Base-by-base conservation (phyloP, 2,797 vertebrate species). In the Emydoidea blandingii region DNA sequence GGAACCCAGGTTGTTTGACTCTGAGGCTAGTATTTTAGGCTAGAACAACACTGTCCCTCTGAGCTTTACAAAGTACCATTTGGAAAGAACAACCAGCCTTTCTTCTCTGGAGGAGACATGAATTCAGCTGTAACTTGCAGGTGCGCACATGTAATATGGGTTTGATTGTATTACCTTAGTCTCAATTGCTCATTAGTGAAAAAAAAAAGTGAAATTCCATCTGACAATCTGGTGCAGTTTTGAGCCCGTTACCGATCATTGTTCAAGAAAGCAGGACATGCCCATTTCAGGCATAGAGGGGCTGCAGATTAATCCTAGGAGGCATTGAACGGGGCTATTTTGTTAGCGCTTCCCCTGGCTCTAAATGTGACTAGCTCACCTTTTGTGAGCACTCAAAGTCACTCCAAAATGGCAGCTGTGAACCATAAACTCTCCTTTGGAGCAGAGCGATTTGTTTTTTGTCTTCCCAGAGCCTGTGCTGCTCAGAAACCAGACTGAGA, bases 181-280 rank as follows among this genome's bases (percentile, higher is more conserved):
- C 2, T 11, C 23, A 50, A 65, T 91, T 52, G 6, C 49, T 31
- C 3, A 18, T 44, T 44, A 44, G 44, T 44, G 41, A 41, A 41
- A 41, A 41, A 41, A 41, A 41, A 44, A 44, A 44, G 44, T 44
- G 1, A 76, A 44, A 27, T 25, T 47, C 8, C n/a, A 52, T 57
- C 81, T 56, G 82, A 83, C 81, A 65, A 23, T 2, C 31, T 21
- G 25, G 37, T 82, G 3, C 49, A 62, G 52, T 52, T 88, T 82
- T 91, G 72, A 34, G 10, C 5, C 8, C 2, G 2, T 2, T 25
- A 56, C 5, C 23, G 54, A 50, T 0, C 56, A 31, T 2, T 62
- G 74, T 44, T n/a, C 65, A 50, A 90, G 25, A n/a, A 56, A 65
- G 85, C 1, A 9, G 44, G 41, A 68, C 41, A 47, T n/a, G 6